Evolutionary conservation across 1,140 invertebrate genomes (phyloP), one percentile per base, ranked within the genome.

Genomic region (Cydia strobilella): DNA sequence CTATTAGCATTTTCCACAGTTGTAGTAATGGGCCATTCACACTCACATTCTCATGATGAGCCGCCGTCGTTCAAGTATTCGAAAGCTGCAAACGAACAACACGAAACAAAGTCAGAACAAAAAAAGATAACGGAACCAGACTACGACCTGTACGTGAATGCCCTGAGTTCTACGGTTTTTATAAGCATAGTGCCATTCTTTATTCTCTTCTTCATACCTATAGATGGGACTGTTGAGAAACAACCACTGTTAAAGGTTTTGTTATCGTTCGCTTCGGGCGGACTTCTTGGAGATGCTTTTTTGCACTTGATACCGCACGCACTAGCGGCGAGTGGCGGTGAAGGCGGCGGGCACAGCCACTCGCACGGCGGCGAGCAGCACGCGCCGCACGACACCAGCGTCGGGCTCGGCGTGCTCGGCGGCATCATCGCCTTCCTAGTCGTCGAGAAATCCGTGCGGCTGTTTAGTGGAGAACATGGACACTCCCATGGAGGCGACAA

Each of bases 261-360:
- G 15, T 92, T 99, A 18, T 98, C 97, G 75, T 99, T 99, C 94
- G 98, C 98, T 7, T 98, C 98, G 6, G 98, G 98, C 69, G 98
- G 98, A 76, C 93, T 99, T 12, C 93, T 99, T 1, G 98, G 98
- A 9, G 98, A 99, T 94, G 98, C 98, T 5, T 99, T 99, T 93
- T 93, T 99, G 2, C 98, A 99, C 94, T 93, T 99, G 27, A 99
- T 99, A 86, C 98, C 98, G 45, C 98, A 99, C 94, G 98, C 98
- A 18, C 94, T 98, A 1, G 93, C 95, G 51, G 86, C 87, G 31
- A 87, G 90, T 42, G 86, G 78, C 25, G 92, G 94, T 65, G 90
- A 93, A 23, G 54, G 54, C 31, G 90, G 94, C 82, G 93, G 89
- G 7, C 94, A 96, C 93, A 96, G 86, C 73, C 94, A 96, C 82